Evolutionary conservation across 2,113 vertebrate species (phyloP).

Genomic region (Mungos mungo): DNA sequence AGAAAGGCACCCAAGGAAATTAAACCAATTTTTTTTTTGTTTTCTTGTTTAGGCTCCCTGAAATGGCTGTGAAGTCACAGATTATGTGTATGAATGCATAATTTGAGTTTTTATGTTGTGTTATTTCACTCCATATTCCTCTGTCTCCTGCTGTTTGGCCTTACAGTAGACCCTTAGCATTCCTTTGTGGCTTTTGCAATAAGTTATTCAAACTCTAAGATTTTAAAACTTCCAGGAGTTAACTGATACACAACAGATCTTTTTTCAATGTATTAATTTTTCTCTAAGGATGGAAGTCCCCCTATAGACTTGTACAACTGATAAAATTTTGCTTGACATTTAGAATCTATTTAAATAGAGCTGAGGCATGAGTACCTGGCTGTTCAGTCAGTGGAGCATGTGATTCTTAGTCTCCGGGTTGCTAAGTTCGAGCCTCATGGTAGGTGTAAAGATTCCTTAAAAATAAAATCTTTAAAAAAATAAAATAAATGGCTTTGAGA

Average conservation of each 20-base stretch:
- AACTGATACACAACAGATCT: background rate
- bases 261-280: constrained; percentile 26
- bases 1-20: constrained; percentile 45
- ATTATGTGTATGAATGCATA: background rate
- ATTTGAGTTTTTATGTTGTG: background rate
- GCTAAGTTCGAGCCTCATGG: no score
- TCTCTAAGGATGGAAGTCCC: background rate
- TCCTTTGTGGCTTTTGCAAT: constrained; percentile 53
- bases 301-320: background rate
- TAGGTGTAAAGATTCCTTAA: no score
- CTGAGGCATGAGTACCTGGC: background rate
- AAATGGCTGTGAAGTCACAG: constrained; percentile 57
- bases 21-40: background rate
- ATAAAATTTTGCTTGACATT: background rate
- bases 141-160: constrained; percentile 46
- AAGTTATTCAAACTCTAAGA: constrained; percentile 57
- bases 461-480: no score
- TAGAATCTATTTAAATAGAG: background rate
- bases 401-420: no score
- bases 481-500: no score
- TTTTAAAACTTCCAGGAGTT: constrained; percentile 47
- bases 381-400: no score
- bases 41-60: constrained; percentile 71
- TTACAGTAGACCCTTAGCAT: constrained; percentile 46
- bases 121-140: constrained; percentile 47